These are phyloP conservation scores for Maconellicoccus hirsutus DNA, from an alignment of 1,140 invertebrate species.

Conservation along the genomic window DNA sequence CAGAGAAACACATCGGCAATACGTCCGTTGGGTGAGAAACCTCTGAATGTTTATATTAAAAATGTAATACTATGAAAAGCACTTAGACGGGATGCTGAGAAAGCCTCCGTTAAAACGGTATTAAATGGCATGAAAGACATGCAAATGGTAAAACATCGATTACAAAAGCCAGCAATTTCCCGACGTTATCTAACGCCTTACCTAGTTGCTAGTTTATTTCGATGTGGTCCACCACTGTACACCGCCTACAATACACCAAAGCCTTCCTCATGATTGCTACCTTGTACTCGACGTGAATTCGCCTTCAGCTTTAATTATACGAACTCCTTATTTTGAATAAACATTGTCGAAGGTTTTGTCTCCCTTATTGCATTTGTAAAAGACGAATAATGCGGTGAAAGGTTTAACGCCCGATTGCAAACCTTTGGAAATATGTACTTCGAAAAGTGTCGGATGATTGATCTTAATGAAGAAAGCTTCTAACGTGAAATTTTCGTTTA, in stretches of 20 bases:
- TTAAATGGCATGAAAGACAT: constrained; percentile 1
- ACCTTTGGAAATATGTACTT: neutral
- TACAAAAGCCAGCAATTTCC: neutral
- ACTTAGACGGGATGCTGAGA: neutral
- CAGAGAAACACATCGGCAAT: neutral
- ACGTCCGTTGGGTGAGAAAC: too few relatives aligned
- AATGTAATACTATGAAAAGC: neutral
- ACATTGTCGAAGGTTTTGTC: neutral
- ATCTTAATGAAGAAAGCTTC: neutral
- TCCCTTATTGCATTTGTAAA: neutral
- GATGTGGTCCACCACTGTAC: too few relatives aligned
- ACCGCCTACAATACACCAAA: neutral
- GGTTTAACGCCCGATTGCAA: neutral
- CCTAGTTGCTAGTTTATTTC: neutral
- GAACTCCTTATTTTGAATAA: neutral
- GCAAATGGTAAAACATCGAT: constrained; percentile 4
- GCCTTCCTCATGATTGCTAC: neutral
- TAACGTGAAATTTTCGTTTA: too few relatives aligned
- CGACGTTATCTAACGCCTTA: neutral
- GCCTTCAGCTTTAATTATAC: neutral
- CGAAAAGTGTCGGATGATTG: neutral
- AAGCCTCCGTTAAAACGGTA: neutral
- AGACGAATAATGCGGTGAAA: neutral
- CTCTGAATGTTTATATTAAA: neutral
- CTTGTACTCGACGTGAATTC: neutral